These are phyloP conservation scores for Monochamus alternatus DNA, from an alignment of 2,888 invertebrate species.

Conservation along the genomic window DNA sequence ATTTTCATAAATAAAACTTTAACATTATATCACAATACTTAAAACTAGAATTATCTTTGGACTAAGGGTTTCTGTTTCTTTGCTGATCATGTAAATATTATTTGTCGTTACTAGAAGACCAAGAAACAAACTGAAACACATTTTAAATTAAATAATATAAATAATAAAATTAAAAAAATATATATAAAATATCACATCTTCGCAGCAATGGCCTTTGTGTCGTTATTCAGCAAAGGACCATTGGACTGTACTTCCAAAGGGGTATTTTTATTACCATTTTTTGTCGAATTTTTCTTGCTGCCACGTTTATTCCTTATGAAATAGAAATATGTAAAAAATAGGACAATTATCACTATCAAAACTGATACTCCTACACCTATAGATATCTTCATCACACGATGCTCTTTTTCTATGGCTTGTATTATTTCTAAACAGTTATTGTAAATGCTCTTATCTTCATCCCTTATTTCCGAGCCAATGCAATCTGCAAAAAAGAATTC, in stretches of 20 bases:
- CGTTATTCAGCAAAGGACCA: not conserved
- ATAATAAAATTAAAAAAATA: not conserved
- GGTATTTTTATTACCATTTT: not conserved
- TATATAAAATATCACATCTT: constrained; percentile 11
- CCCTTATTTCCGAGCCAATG: constrained; percentile 14
- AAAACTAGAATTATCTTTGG: not conserved
- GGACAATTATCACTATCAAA: constrained; percentile 15
- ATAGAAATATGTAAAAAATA: constrained; percentile 26
- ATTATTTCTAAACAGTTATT: constrained; percentile 35
- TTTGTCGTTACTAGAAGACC: not conserved
- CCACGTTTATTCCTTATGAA: constrained; percentile 28
- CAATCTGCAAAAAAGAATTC: constrained; percentile 41
- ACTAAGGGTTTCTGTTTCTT: not conserved
- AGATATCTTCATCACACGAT: constrained; percentile 29
- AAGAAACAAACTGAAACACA: not conserved
- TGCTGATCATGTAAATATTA: not conserved
- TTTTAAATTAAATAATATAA: not conserved
- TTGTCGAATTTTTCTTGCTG: constrained; percentile 8
- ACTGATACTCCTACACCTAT: constrained; percentile 37
- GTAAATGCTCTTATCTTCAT: constrained; percentile 38
- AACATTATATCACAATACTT: not conserved
- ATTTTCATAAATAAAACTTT: not conserved
- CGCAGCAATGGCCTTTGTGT: not conserved
- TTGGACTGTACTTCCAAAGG: not conserved
- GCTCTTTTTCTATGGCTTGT: constrained; percentile 25